Conservation (phyloP, 2,113 vertebrate genomes). For the Trachemys scripta region DNA sequence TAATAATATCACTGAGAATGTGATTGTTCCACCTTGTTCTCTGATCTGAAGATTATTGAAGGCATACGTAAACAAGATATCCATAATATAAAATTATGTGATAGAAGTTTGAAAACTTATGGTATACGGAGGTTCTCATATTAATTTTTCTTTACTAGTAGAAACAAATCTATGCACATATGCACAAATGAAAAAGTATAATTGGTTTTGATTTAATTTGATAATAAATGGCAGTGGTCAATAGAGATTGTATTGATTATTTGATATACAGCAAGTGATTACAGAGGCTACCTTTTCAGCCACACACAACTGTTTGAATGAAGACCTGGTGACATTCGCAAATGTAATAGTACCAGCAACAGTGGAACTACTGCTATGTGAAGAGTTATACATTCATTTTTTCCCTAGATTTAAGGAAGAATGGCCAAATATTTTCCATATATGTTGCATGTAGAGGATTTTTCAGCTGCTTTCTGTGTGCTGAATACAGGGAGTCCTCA, state of each 20-base stretch:
- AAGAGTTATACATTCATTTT: background rate
- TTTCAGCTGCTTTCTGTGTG: too few species aligned
- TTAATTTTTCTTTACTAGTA: background rate
- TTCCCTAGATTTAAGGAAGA: background rate
- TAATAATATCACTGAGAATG: background rate
- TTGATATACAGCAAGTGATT: background rate
- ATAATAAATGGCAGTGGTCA: background rate
- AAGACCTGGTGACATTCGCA: background rate
- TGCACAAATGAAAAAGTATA: background rate
- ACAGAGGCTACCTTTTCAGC: background rate
- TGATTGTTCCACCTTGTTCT: background rate
- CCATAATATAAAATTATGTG: background rate
- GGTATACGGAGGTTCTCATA: background rate
- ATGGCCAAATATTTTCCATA: background rate
- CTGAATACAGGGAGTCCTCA: too few species aligned
- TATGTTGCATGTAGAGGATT: background rate
- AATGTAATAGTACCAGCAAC: background rate
- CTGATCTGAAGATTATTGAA: background rate
- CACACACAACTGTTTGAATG: background rate
- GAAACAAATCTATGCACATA: background rate
- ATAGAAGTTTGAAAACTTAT: background rate
- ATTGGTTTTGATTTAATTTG: background rate
- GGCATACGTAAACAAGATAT: background rate
- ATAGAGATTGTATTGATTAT: background rate
- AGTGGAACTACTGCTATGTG: background rate